Percentiles rank a stretch among this genome's conserved stretches.
Evolutionary conservation across 2,113 vertebrate genomes (phyloP).

Genomic region (Anhinga anhinga): DNA sequence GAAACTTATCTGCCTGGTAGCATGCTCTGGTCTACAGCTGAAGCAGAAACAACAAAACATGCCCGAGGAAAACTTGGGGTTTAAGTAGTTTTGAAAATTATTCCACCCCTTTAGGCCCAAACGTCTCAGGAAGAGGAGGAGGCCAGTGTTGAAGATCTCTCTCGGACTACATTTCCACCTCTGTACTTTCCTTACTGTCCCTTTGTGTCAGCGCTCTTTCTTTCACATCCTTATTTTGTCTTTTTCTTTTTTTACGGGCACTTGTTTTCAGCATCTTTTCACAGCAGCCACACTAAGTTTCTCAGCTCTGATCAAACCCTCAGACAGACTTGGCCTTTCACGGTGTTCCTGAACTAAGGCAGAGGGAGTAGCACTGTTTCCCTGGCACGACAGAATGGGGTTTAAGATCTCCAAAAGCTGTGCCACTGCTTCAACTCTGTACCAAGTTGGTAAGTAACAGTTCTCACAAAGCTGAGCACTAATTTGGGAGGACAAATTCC

Average conservation of each 20-base stretch:
- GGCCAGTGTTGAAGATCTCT: neutral
- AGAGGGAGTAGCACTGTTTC: neutral
- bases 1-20: neutral
- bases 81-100: neutral
- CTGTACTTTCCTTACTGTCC: neutral
- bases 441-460: neutral
- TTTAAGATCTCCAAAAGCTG: neutral
- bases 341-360: neutral
- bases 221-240: neutral
- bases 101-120: neutral
- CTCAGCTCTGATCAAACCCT: constrained; percentile 22
- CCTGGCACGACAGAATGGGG: neutral
- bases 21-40: neutral
- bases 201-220: neutral
- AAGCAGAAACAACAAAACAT: neutral
- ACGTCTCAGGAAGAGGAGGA: neutral
- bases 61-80: neutral
- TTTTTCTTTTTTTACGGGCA: neutral
- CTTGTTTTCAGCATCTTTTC: neutral
- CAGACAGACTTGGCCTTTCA: neutral
- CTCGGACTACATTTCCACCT: neutral
- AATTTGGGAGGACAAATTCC: neutral
- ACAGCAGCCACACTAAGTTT: neutral
- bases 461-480: neutral
- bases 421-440: neutral